Evolutionary conservation across 2,888 invertebrate genomes (phyloP).

Genomic region (Julus scandinavius): DNA sequence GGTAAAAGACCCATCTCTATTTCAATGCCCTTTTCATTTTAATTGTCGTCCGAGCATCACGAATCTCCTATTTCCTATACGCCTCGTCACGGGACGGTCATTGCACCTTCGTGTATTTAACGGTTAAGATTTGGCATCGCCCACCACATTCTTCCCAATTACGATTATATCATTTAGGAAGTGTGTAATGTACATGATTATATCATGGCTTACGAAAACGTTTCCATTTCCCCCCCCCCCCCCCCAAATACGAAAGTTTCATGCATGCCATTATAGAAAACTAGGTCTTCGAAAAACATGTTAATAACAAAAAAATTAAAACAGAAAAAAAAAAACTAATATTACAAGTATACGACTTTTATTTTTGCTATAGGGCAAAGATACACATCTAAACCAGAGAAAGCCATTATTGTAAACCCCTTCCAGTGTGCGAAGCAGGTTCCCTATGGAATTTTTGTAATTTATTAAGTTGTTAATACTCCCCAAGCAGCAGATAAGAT

Average conservation of each 20-base stretch:
- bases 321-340: background rate
- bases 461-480: too few species aligned
- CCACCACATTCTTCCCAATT: background rate
- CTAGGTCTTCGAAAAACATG: background rate
- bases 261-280: background rate
- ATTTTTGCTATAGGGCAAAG: too few species aligned
- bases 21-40: conserved; percentile 34
- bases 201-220: background rate
- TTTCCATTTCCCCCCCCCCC: background rate
- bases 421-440: too few species aligned
- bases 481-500: background rate
- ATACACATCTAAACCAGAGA: too few species aligned
- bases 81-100: conserved; percentile 6
- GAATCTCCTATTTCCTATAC: conserved; percentile 6
- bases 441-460: too few species aligned
- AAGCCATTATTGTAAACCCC: too few species aligned
- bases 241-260: background rate
- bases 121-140: background rate
- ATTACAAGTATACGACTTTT: background rate
- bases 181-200: background rate
- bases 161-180: conserved; percentile 22
- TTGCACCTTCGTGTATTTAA: background rate
- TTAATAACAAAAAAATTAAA: too few species aligned
- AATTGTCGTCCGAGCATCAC: conserved; percentile 16
- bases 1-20: background rate